Evolutionary conservation across 2,797 vertebrate species (phyloP), one percentile per base, ranked within the genome.

Genomic region (Sebastes steindachneri): DNA sequence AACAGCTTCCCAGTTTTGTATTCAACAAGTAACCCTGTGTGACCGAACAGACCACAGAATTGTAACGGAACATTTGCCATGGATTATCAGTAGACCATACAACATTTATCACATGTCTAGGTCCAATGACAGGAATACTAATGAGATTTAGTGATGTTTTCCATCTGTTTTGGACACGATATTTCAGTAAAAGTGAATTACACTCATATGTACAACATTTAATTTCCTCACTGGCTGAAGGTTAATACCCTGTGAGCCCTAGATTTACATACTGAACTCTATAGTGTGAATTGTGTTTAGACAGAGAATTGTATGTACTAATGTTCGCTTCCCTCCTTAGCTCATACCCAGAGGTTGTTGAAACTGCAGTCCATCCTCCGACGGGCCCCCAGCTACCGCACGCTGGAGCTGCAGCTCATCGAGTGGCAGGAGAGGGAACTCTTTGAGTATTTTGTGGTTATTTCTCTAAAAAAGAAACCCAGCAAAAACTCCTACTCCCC

Each of bases 361-460:
- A 98, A 99, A 83, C 96, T 99, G 83, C 98, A 99, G 93, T 99
- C 98, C 3, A 96, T 99, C 93, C 95, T 99, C 80, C 97, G 96
- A 82, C 96, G 96, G 19, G 98, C 99, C 0, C 98, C 98, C 41
- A 99, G 98, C 93, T 99, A 99, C 80, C 97, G 98, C 70, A 99
- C 99, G 0, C 95, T 99, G 95, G 99, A 99, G 93, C 95, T 99
- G 86, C 98, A 99, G 94, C 95, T 99, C 82, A 97, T 99, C 2
- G 98, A 99, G 91, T 99, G 99, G 99, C 99, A 99, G 92, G 99
- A 99, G 88, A 96, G 98, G 75, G 98, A 99, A 86, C 96, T 99
- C 35, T 99, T 99, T 79, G 98, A 99, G 89, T 99, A 98, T 90
- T 99, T 99, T 89, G 98, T 99, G 81, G 99, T 99, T 63, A 96